phyloP scores from a whole-genome alignment of 2,888 invertebrate species.

The Leucophora obtusa region DNA sequence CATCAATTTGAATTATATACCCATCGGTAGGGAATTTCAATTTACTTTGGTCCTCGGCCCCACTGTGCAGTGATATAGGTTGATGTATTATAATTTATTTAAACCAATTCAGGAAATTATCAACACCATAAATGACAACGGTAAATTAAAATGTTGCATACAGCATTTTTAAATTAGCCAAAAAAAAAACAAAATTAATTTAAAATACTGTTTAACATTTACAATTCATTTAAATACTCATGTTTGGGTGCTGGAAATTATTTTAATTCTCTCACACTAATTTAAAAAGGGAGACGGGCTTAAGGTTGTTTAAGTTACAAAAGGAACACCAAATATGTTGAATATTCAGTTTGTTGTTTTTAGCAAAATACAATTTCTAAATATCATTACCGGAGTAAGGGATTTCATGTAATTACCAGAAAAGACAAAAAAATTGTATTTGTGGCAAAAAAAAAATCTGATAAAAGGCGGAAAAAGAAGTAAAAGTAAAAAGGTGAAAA shows the following conservation, averaged over 20 bases:
- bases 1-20: too few species aligned
- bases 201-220: neutral
- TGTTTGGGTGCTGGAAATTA: neutral
- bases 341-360: too few species aligned
- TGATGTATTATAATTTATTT: constrained; percentile 33
- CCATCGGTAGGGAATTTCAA: too few species aligned
- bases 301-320: neutral
- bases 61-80: neutral
- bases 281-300: neutral
- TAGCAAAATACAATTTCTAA: too few species aligned
- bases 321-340: neutral
- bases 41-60: too few species aligned
- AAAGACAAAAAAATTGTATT: too few species aligned
- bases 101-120: constrained; percentile 52
- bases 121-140: constrained; percentile 29
- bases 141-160: constrained; percentile 48
- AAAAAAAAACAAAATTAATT: neutral
- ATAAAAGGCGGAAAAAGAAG: too few species aligned
- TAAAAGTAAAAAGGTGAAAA: too few species aligned
- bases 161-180: constrained; percentile 11
- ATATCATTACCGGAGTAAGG: too few species aligned
- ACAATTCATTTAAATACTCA: neutral
- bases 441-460: too few species aligned
- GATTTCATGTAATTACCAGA: too few species aligned
- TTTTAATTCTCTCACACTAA: neutral